Base-by-base conservation (phyloP, 2,888 invertebrate species). In the Emmelina monodactyla region DNA sequence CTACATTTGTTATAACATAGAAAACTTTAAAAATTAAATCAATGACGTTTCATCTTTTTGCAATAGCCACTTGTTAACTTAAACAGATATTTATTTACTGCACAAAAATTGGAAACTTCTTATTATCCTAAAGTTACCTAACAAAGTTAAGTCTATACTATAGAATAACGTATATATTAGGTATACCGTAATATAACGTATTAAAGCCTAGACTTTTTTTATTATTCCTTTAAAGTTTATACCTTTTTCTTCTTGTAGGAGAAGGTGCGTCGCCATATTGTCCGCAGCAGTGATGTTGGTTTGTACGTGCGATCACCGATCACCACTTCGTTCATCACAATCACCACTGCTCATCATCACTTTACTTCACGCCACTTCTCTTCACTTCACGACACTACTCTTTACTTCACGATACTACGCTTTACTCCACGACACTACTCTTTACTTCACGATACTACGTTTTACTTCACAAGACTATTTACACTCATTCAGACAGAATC, bases 211-310 rank as follows among this genome's bases (percentile, higher is more conserved):
- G n/a, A n/a, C n/a, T n/a, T n/a, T n/a, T n/a, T n/a, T n/a, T n/a
- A n/a, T n/a, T n/a, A n/a, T 7, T 5, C 22, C 14, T 22, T 22
- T 22, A 11, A 5, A 45, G 60, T 64, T n/a, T n/a, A n/a, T 47
- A 78, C 78, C 75, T 75, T 76, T 37, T 53, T 60, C 43, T 58
- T 70, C 49, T 63, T 71, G 63, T 72, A 69, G 1, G 75, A 72
- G 12, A 73, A 43, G 2, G 73, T 73, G 11, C 76, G 51, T 33
- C 67, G 53, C 76, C 78, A 79, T 69, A 79, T 57, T 40, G 72
- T 56, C 34, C 73, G 54, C 12, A 79, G 47, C 34, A 79, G 54
- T 16, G 56, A 57, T 2, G 57, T 50, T 1, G 75, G 66, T 41
- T 65, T 69, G 50, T 60, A 67, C 9, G 55, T 33, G 62, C 62